Conservation (phyloP, 1,140 invertebrate species). For the Zaprionus kolodkinae region DNA sequence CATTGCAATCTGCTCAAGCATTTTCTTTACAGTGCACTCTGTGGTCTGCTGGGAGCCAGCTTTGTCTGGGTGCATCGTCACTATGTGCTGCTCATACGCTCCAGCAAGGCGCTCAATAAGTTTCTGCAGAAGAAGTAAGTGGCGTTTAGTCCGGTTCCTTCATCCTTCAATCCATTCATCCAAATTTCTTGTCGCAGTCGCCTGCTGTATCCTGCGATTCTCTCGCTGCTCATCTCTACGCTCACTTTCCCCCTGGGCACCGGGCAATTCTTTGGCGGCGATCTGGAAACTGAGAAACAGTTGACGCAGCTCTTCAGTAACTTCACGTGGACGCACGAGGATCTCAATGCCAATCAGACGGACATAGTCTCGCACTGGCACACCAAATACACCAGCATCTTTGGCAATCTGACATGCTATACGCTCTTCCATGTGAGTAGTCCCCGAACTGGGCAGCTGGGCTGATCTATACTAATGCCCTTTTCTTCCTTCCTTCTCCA, state of each 20-base stretch:
- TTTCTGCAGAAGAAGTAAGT: conserved; percentile 98
- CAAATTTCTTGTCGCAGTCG: conserved; percentile 86
- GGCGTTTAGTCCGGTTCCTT: no score
- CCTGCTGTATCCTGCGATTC: conserved; percentile 94
- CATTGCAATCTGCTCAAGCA: not conserved
- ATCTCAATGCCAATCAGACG: conserved; percentile 92
- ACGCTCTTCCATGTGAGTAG: conserved; percentile 93
- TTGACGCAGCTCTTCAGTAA: conserved; percentile 96
- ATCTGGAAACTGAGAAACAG: conserved; percentile 92
- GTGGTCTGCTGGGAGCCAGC: conserved; percentile 95
- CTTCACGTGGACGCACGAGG: conserved; percentile 95
- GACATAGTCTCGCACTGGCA: conserved; percentile 95
- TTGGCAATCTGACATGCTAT: conserved; percentile 94
- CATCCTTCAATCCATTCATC: conserved; percentile 13
- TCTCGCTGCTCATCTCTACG: conserved; percentile 92
- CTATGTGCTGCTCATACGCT: conserved; percentile 98
- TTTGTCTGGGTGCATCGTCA: conserved; percentile 97
- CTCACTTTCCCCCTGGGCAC: conserved; percentile 94
- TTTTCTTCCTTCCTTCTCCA: conserved; percentile 82
- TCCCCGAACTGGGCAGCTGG: not conserved
- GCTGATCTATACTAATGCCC: not conserved
- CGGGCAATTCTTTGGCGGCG: conserved; percentile 95
- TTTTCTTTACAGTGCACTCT: conserved; percentile 84
- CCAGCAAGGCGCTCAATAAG: conserved; percentile 94
- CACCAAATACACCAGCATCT: conserved; percentile 92